Evolutionary conservation across 2,113 vertebrate genomes (phyloP).

Genomic region (Dasyprocta punctata): DNA sequence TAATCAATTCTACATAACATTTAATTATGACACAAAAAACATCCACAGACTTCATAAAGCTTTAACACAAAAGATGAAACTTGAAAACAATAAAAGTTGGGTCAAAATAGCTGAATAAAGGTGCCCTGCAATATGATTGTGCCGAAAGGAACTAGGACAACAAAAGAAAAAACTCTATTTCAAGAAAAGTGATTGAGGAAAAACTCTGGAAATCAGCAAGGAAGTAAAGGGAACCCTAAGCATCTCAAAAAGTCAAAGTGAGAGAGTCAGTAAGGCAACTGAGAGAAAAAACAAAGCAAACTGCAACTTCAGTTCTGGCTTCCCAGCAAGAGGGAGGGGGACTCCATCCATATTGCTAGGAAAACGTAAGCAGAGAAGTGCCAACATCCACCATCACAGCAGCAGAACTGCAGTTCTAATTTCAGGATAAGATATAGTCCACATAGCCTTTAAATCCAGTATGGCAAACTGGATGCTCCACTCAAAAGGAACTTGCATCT

Average conservation of each 20-base stretch:
- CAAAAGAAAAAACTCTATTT: not conserved
- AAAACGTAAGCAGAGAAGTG: not conserved
- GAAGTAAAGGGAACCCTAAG: not conserved
- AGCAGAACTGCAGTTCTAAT: not conserved
- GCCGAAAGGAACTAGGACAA: not conserved
- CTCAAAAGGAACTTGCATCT: not conserved
- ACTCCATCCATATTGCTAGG: not conserved
- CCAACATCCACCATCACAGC: not conserved
- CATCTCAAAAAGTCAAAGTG: not conserved
- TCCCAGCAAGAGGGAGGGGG: not conserved
- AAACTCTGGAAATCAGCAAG: not conserved
- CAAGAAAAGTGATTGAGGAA: not conserved
- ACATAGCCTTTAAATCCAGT: not conserved
- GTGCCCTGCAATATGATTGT: not conserved
- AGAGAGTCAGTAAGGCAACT: not conserved
- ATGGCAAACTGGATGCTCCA: not conserved
- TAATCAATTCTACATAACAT: not conserved
- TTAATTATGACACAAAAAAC: not conserved
- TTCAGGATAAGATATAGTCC: not conserved
- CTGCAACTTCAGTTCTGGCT: not conserved
- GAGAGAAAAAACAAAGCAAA: not conserved
- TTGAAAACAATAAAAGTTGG: not conserved
- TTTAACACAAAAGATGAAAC: slow-evolving; percentile 23
- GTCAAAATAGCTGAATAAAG: not conserved
- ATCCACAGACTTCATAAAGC: not conserved